A percentile compares a stretch with the other conserved stretches of the same genome.
Conservation (phyloP, 2,113 vertebrate genomes). For the Symphodus melops region DNA sequence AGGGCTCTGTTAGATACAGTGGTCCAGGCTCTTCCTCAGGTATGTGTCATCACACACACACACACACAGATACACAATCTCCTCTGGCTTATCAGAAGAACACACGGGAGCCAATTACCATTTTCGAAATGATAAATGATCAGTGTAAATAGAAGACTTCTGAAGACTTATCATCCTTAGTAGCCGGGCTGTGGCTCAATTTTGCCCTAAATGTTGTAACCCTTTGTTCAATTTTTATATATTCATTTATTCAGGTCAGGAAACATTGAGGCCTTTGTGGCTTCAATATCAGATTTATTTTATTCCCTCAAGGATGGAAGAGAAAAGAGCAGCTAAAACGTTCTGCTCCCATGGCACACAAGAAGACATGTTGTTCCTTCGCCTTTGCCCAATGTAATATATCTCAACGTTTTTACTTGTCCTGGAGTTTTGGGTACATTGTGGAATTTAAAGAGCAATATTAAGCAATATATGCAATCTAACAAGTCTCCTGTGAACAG, state of each 20-base stretch:
- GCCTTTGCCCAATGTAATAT: constrained; percentile 5
- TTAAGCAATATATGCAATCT: not conserved
- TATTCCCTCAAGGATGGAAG: not conserved
- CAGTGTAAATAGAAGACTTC: constrained; percentile 5
- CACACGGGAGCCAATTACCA: constrained; percentile 65
- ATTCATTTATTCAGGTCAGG: not conserved
- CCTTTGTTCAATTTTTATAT: not conserved
- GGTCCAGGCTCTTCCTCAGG: constrained; percentile 97
- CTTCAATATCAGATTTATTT: constrained; percentile 4
- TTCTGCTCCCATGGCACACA: constrained; percentile 13
- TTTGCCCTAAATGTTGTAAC: not conserved
- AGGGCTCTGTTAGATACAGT: constrained; percentile 95
- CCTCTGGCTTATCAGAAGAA: constrained; percentile 47
- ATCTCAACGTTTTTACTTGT: not conserved
- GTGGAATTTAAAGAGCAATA: not conserved
- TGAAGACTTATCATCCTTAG: constrained; percentile 38
- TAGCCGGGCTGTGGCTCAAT: not conserved
- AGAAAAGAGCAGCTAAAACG: constrained; percentile 18
- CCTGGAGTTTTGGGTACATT: not conserved
- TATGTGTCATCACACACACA: constrained; percentile 38
- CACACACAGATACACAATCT: constrained; percentile 16
- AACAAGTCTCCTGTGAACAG: not conserved
- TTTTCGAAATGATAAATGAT: constrained; percentile 56
- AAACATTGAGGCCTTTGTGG: not conserved
- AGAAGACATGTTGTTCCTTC: not conserved